Evolutionary conservation across 2,113 vertebrate species (phyloP).

Genomic region (Halcyon malimbica): DNA sequence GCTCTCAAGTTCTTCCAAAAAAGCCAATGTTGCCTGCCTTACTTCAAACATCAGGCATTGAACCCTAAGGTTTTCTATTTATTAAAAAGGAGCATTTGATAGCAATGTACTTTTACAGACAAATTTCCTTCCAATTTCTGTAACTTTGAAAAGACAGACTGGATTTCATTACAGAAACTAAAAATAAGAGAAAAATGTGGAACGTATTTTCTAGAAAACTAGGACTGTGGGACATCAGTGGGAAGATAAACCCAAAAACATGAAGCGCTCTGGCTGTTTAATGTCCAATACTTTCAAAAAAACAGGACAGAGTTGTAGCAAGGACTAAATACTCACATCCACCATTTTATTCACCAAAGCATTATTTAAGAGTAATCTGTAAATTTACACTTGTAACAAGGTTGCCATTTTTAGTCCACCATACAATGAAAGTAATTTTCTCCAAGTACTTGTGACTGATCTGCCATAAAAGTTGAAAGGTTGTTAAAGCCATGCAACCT

Average conservation of each 20-base stretch:
- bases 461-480: constrained; percentile 37
- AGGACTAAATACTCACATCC: not conserved
- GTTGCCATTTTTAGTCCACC: not conserved
- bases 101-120: not conserved
- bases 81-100: not conserved
- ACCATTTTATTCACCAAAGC: not conserved
- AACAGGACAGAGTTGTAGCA: not conserved
- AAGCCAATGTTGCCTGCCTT: not conserved
- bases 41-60: not conserved
- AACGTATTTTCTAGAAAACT: not conserved
- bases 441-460: constrained; percentile 1
- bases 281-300: not conserved
- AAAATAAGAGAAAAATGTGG: constrained; percentile 23
- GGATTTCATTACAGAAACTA: constrained; percentile 29
- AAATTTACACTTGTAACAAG: constrained; percentile 29
- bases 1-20: not conserved
- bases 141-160: constrained; percentile 1
- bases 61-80: not conserved
- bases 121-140: not conserved
- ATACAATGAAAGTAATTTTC: constrained; percentile 28
- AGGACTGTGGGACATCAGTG: not conserved
- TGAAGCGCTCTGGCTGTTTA: not conserved
- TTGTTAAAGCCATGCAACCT: not conserved
- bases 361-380: not conserved
- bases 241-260: not conserved